Conservation (phyloP, 2,797 vertebrate genomes). For the Halcyon leucocephala region DNA sequence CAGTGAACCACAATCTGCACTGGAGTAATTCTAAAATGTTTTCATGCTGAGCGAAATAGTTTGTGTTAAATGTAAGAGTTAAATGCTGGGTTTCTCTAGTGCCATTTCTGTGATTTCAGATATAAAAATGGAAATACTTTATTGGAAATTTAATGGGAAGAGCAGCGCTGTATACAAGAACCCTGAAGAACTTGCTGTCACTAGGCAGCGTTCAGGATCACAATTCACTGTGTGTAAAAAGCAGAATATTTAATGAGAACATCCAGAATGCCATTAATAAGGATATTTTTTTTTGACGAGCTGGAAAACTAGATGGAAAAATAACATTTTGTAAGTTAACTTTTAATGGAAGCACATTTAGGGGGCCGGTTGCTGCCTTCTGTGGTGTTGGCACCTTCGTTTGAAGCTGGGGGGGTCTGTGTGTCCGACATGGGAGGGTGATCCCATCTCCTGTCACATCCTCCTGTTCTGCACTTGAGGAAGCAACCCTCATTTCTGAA, state of each 20-base stretch:
- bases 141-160: slow-evolving; percentile 57
- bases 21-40: slow-evolving; percentile 21
- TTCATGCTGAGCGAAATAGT: slow-evolving; percentile 22
- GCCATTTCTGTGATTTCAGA: slow-evolving; percentile 26
- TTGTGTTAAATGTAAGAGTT: slow-evolving; percentile 49
- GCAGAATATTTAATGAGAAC: neutral
- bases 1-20: neutral
- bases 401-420: neutral
- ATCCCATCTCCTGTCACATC: neutral
- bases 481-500: neutral
- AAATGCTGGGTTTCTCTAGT: slow-evolving; percentile 30
- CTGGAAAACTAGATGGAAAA: neutral
- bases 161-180: neutral
- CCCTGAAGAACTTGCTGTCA: neutral
- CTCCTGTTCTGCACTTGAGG: neutral
- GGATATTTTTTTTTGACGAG: neutral
- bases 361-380: neutral
- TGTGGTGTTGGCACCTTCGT: neutral
- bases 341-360: neutral
- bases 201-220: neutral
- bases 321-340: neutral
- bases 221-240: neutral
- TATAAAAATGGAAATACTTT: slow-evolving; percentile 47
- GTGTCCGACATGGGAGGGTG: neutral
- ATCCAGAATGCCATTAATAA: neutral